phyloP scores from a whole-genome alignment of 2,888 invertebrate species.

The Acanthococcus lagerstroemiae region DNA sequence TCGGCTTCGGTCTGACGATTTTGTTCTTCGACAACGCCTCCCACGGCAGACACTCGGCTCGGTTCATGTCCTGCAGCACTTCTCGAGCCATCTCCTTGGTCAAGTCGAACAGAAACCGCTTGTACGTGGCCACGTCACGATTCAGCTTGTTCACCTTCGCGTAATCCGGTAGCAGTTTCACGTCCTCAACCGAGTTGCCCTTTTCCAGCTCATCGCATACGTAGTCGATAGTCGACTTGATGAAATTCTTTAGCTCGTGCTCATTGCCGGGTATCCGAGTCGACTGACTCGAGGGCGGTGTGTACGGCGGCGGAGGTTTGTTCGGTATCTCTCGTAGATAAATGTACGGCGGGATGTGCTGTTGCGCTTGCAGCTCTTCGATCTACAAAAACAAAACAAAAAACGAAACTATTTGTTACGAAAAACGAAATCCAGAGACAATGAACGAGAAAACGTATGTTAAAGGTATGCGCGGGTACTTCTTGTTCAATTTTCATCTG shows the following conservation, averaged over 20 bases:
- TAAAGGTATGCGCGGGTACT: conserved; percentile 43
- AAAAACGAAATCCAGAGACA: not conserved
- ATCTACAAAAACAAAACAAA: conserved; percentile 44
- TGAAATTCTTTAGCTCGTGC: not conserved
- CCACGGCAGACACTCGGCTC: conserved; percentile 37
- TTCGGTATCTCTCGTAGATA: conserved; percentile 59
- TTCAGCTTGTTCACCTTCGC: conserved; percentile 28
- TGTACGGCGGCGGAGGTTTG: conserved; percentile 66
- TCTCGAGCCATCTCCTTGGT: conserved; percentile 51
- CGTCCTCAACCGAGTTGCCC: conserved; percentile 40
- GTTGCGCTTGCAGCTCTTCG: conserved; percentile 47
- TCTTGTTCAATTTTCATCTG: conserved; percentile 55
- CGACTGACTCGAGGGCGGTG: conserved; percentile 46
- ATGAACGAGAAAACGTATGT: not conserved
- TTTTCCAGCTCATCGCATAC: conserved; percentile 38
- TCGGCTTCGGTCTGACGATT: conserved; percentile 40
- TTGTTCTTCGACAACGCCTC: conserved; percentile 47
- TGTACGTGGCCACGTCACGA: conserved; percentile 42
- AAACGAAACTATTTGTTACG: not conserved
- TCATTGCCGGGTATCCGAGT: conserved; percentile 13
- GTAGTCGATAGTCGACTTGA: conserved; percentile 1
- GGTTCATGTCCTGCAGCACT: conserved; percentile 43
- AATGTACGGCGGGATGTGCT: conserved; percentile 38
- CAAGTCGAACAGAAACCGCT: conserved; percentile 52
- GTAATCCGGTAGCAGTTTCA: conserved; percentile 41